A percentile compares a stretch with the other conserved stretches of the same genome.
These are phyloP conservation scores for Heliconius hortense DNA, from an alignment of 2,888 invertebrate genomes.

Conservation along the genomic window DNA sequence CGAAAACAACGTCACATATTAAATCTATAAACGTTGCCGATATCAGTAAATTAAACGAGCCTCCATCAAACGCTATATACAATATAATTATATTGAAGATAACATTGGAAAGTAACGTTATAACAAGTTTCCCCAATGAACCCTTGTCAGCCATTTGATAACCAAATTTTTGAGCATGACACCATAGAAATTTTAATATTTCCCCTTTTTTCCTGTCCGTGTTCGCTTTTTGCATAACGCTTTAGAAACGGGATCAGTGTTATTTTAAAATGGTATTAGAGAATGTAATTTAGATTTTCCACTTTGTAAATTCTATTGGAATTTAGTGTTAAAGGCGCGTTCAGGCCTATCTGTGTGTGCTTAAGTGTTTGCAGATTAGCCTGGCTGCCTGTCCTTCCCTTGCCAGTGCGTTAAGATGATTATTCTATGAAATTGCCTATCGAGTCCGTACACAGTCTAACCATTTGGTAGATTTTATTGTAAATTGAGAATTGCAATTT, in stretches of 20 bases:
- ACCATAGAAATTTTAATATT: slow-evolving; percentile 11
- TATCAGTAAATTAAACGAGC: background rate
- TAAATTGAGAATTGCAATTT: too few species aligned
- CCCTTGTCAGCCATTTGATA: slow-evolving; percentile 7
- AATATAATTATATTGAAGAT: background rate
- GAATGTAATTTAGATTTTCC: background rate
- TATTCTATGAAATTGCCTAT: too few species aligned
- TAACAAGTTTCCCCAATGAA: slow-evolving; percentile 21
- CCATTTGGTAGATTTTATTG: too few species aligned
- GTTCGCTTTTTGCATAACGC: background rate
- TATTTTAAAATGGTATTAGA: slow-evolving; percentile 5
- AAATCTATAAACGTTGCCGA: too few species aligned
- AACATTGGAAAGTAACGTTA: background rate
- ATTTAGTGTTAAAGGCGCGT: background rate
- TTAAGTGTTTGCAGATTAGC: background rate
- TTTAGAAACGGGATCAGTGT: background rate
- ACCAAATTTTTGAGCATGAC: slow-evolving; percentile 22
- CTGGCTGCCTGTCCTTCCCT: background rate
- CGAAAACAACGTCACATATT: too few species aligned
- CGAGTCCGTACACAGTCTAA: too few species aligned
- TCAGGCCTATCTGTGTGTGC: background rate
- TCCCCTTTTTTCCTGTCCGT: background rate
- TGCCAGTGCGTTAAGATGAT: background rate
- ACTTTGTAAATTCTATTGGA: background rate
- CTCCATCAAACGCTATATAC: background rate